Base-by-base conservation (phyloP, 30 jellyfish, hydroid and myxozoan genomes). In the Clytia hemisphaerica region DNA sequence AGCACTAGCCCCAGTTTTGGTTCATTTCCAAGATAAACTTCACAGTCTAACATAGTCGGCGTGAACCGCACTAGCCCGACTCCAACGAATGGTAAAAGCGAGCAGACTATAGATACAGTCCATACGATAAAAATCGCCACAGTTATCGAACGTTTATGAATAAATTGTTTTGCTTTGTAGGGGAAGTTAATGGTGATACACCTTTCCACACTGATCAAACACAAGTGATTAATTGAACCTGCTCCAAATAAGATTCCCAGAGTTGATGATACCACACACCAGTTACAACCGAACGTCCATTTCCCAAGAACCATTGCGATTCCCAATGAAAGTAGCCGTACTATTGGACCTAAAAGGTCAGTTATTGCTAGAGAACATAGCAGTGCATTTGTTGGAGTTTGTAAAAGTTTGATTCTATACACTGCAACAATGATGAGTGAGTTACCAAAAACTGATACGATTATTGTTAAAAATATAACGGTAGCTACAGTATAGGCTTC, bases 231-330 rank as follows among this genome's bases (percentile, higher is more conserved):
- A 4, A 85, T 85, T 46, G 95, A 85, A 2, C 86, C 72, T 18
- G 93, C 70, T 48, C 95, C 77, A 1, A 85, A 79, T 35, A 85
- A 77, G 0, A 77, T 91, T 34, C 93, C 95, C 1, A 78, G 49
- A 45, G 65, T 79, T 14, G 95, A 85, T 10, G 95, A 85, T 15
- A 85, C 14, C 35, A 77, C 61, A 72, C 95, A 85, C 93, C 93
- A 85, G 15, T 67, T 34, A 74, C 95, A 85, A 61, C 95, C 95
- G 72, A 85, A 78, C 6, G 78, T 48, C 95, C 95, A 85, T 29
- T 64, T 64, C 37, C 29, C 58, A 49, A 73, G 73, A 19, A 85
- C 34, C 90, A 67, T 70, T 53, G 93, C 46, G 18, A 85, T 48
- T 37, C 91, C 93, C 33, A 72, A 64, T 44, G 57, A 77, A 3